phyloP scores from a whole-genome alignment of 1,140 invertebrate genomes.

The Bradynema listronoti region DNA sequence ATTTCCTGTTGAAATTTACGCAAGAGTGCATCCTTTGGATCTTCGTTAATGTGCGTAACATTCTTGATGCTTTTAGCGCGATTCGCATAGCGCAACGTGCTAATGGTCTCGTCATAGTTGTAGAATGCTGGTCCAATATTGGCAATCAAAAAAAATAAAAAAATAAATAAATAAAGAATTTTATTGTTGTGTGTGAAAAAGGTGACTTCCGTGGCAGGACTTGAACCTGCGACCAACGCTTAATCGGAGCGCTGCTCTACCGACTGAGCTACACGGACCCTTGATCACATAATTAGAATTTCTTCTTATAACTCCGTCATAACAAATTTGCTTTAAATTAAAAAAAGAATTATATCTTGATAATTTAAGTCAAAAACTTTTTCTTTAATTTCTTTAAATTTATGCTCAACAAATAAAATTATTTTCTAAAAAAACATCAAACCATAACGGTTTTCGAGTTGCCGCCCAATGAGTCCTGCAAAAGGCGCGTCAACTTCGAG shows the following conservation, averaged over 20 bases:
- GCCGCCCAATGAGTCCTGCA: constrained; percentile 88
- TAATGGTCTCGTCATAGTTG: constrained; percentile 95
- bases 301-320: no score
- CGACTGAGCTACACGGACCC: no score
- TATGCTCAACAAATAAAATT: no score
- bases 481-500: constrained; percentile 80
- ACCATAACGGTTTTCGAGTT: constrained; percentile 95
- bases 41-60: constrained; percentile 88
- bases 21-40: constrained; percentile 91
- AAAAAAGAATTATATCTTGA: no score
- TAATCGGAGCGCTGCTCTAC: no score
- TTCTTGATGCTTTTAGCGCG: constrained; percentile 96
- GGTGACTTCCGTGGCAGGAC: no score
- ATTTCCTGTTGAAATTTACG: constrained; percentile 94
- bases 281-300: no score
- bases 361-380: no score
- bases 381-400: no score
- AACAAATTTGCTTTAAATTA: background rate
- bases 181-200: background rate
- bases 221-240: no score
- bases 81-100: constrained; percentile 89
- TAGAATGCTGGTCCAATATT: constrained; percentile 89
- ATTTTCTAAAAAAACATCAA: no score
- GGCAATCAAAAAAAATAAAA: constrained; percentile 66
- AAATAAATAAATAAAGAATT: background rate